Evolutionary conservation across 2,888 invertebrate species (phyloP).

Genomic region (Hybos culiciformis): DNA sequence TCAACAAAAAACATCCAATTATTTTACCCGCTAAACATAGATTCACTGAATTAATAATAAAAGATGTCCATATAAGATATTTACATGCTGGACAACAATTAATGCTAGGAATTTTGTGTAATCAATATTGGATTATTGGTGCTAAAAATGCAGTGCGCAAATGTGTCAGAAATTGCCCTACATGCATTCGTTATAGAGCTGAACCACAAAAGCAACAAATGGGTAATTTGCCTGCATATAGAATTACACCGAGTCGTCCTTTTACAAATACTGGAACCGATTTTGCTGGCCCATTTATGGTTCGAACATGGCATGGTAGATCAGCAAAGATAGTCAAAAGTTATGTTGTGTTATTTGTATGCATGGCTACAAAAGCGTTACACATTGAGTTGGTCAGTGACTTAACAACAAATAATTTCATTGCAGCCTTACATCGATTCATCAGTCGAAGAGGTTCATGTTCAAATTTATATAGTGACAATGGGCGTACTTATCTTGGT

Average conservation of each 20-base stretch:
- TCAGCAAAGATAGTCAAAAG: slow-evolving; percentile 13
- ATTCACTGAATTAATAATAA: background rate
- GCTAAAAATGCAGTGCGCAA: background rate
- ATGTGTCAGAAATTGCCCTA: background rate
- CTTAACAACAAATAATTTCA: slow-evolving; percentile 13
- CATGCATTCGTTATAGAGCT: background rate
- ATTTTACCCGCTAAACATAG: too few relatives aligned
- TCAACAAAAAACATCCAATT: too few relatives aligned
- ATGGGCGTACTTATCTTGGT: slow-evolving; percentile 19
- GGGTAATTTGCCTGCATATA: background rate
- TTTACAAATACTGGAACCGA: slow-evolving; percentile 9
- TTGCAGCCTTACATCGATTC: slow-evolving; percentile 17
- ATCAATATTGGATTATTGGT: background rate
- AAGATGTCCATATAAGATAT: background rate
- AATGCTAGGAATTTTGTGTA: background rate
- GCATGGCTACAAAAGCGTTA: slow-evolving; percentile 8
- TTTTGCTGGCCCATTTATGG: slow-evolving; percentile 10
- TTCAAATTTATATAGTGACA: slow-evolving; percentile 16
- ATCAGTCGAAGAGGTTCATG: slow-evolving; percentile 15
- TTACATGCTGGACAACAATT: background rate
- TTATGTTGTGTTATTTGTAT: slow-evolving; percentile 15
- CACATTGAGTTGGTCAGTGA: background rate
- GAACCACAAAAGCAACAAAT: background rate
- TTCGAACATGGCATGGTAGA: slow-evolving; percentile 6
- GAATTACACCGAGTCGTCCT: background rate